Base-by-base conservation (phyloP, 2,888 invertebrate genomes). In the Netelia virgata region DNA sequence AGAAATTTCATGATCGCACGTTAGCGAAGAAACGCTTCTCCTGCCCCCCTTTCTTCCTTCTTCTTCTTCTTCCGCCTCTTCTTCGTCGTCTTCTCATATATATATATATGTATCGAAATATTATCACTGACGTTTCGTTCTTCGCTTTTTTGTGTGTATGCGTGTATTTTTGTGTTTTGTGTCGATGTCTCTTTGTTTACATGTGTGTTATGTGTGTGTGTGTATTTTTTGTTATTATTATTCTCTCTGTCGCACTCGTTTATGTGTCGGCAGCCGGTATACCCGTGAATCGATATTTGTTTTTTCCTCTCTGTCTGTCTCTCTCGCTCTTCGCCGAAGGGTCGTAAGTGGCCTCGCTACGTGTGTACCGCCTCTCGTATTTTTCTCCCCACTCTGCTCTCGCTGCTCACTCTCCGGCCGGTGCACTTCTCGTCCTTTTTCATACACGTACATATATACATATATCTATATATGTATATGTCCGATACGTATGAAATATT, bases 251-350 rank as follows among this genome's bases (percentile, higher is more conserved):
- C 59, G 20, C 72, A 66, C 66, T 77, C 69, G 64, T 68, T 82
- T 69, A 76, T 68, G 74, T 61, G 47, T 73, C 61, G 85, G 76
- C 83, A 86, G 83, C 86, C 85, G 72, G 76, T 87, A 77, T 85
- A 87, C 83, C 79, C 83, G 84, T 87, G 84, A 86, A 87, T 87
- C 84, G 86, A 87, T 86, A 82, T 85, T 57, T 63, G 50, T 72
- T 64, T 63, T 20, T 69, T n/a, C 28, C 36, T 41, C 47, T 50
- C 59, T 16, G n/a, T n/a, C n/a, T 43, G 16, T 50, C 59, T 53
- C 50, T 20, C 23, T 20, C 8, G 6, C 47, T 61, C 36, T 50
- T 50, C 59, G 57, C 11, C 47, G 23, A 57, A 68, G 76, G 73
- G 73, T 57, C 36, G 36, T 36, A 36, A 36, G 36, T 36, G 36